These are phyloP conservation scores for Ariolimax columbianus DNA, from an alignment of 2,888 invertebrate species.

Conservation along the genomic window DNA sequence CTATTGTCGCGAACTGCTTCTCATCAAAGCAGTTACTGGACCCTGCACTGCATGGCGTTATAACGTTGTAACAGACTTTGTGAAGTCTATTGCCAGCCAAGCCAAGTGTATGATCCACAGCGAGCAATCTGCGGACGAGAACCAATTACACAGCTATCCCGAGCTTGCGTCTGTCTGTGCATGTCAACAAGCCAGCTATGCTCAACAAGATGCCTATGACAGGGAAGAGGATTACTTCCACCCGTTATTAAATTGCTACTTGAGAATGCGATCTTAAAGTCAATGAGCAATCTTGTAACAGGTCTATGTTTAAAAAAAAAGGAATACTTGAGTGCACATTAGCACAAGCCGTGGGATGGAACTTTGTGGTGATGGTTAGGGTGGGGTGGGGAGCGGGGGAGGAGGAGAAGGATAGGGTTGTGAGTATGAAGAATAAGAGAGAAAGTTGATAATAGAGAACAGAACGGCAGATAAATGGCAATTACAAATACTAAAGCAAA, in stretches of 20 bases:
- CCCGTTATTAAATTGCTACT: not conserved
- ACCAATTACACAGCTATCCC: not conserved
- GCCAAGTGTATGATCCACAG: not conserved
- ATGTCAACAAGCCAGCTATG: not conserved
- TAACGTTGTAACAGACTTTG: conserved; percentile 7
- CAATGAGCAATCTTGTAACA: too few relatives aligned
- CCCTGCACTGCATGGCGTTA: not conserved
- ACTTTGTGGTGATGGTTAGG: too few relatives aligned
- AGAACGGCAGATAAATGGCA: too few relatives aligned
- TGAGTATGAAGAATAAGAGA: too few relatives aligned
- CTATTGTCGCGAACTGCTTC: not conserved
- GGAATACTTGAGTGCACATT: too few relatives aligned
- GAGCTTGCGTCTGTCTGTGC: not conserved
- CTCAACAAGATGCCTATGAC: not conserved
- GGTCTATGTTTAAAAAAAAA: too few relatives aligned
- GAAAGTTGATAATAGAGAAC: too few relatives aligned
- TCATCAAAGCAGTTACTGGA: not conserved
- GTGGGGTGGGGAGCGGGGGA: too few relatives aligned
- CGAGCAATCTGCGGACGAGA: not conserved
- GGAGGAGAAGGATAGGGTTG: too few relatives aligned
- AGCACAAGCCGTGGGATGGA: too few relatives aligned
- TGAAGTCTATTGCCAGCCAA: not conserved
- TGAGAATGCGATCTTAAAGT: not conserved
- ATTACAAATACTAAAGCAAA: too few relatives aligned
- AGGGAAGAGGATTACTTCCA: not conserved